Evolutionary conservation across 2,113 vertebrate genomes (phyloP).

Genomic region (Ammodytes marinus): DNA sequence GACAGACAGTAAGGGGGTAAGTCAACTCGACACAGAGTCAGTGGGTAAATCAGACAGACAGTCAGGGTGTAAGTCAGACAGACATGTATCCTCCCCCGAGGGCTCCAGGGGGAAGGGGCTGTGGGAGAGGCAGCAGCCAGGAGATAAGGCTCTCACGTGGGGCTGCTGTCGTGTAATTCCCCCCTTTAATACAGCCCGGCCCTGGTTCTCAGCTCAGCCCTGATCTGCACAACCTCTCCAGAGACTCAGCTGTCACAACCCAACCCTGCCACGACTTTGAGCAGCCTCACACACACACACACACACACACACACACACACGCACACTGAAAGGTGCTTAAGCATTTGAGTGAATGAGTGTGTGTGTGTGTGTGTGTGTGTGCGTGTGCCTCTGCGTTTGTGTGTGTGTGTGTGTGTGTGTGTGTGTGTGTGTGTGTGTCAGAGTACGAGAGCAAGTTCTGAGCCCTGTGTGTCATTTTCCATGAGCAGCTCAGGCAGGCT

Average conservation of each 20-base stretch:
- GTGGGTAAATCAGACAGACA: constrained; percentile 56
- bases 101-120: constrained; percentile 53
- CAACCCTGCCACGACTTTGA: constrained; percentile 72
- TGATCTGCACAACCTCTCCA: constrained; percentile 84
- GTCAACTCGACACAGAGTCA: constrained; percentile 52
- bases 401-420: too few species aligned
- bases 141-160: constrained; percentile 85
- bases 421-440: constrained; percentile 14
- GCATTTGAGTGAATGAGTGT: background rate
- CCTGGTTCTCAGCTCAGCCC: constrained; percentile 82
- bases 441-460: constrained; percentile 44
- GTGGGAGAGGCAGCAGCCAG: constrained; percentile 74
- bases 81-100: constrained; percentile 66
- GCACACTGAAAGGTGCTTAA: constrained; percentile 61
- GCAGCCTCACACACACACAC: constrained; percentile 58
- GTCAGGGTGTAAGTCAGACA: constrained; percentile 58
- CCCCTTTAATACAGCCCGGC: constrained; percentile 82
- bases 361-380: too few species aligned
- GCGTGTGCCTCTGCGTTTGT: too few species aligned
- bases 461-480: constrained; percentile 70
- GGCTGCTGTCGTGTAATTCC: constrained; percentile 82
- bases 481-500: constrained; percentile 68
- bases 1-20: constrained; percentile 39
- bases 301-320: constrained; percentile 63
- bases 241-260: constrained; percentile 83